Conservation (phyloP, 2,888 invertebrate genomes). For the Teleogryllus oceanicus region DNA sequence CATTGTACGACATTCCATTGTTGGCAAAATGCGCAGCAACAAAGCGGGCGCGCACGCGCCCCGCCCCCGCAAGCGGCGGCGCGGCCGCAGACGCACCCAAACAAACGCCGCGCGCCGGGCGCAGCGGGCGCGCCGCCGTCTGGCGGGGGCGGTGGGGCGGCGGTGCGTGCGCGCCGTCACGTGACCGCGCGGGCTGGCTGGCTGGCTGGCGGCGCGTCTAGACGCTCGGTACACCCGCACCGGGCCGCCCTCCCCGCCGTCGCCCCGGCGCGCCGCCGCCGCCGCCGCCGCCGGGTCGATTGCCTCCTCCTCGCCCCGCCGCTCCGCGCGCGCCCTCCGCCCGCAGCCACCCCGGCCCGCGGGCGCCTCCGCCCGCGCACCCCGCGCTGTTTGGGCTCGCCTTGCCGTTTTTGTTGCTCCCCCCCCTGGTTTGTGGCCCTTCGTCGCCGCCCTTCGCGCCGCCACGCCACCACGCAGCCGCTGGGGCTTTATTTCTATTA, state of each 20-base stretch:
- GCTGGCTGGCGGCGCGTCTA: background rate
- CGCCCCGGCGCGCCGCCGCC: background rate
- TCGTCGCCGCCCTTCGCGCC: background rate
- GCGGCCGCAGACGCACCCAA: too few species aligned
- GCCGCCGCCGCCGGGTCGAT: background rate
- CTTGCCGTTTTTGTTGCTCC: background rate
- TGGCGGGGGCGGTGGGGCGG: background rate
- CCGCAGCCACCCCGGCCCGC: background rate
- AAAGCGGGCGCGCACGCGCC: background rate
- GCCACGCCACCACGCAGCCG: background rate
- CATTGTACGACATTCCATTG: background rate
- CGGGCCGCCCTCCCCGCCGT: background rate
- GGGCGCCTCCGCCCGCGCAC: background rate
- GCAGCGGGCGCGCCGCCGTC: background rate
- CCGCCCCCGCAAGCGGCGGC: background rate
- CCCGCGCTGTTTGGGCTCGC: background rate
- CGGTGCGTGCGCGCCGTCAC: background rate
- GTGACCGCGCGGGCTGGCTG: background rate
- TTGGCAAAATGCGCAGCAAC: background rate
- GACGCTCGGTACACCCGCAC: slow-evolving; percentile 18
- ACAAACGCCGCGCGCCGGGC: background rate
- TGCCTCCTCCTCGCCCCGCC: background rate
- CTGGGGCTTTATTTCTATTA: too few species aligned
- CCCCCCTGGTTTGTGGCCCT: background rate
- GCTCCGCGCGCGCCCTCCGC: background rate